Evolutionary conservation across 2,797 vertebrate genomes (phyloP), one percentile per base, ranked within the genome.

Genomic region (Pseudopleuronectes americanus): DNA sequence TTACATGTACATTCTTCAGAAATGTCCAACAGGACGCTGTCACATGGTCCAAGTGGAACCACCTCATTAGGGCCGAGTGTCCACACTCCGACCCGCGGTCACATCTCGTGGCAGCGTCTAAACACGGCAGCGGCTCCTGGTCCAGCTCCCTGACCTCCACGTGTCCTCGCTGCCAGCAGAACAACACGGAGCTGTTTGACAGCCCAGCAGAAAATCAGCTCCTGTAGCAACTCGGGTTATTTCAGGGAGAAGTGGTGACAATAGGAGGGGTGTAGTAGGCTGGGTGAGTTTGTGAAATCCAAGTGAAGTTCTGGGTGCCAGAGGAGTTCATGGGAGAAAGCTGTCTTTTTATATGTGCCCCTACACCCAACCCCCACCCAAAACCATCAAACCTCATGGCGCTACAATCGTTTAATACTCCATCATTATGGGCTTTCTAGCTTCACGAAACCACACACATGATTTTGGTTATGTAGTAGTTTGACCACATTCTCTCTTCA

Each of bases 401-500:
- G 65, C 88, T 92, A 77, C 88, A 90, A 90, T 88, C 79, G 88
- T 91, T 90, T 91, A 91, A 91, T 89, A 85, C 88, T 76, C 76
- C 80, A 80, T 90, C 85, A 93, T 93, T 91, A 90, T 87, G 87
- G 88, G 77, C 81, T 87, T 71, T 86, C 72, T 84, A 85, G 87
- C 86, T 90, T 87, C 79, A 88, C 79, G 77, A 83, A 93, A 91
- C 91, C 93, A 86, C 93, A 93, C 85, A 85, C 85, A 87, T 89
- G 88, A 93, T 88, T 91, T 85, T 43, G 83, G 90, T 92, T 91
- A 87, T 87, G 86, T 88, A 86, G 79, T 84, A 80, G 83, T 69
- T 76, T 68, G 64, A 87, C 90, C 86, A 73, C 81, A 79, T 70
- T 76, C 55, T 56, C 36, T 63, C 13, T 55, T 76, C 65, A 79